Evolutionary conservation across 1,140 invertebrate genomes (phyloP).

Genomic region (Apis cerana): DNA sequence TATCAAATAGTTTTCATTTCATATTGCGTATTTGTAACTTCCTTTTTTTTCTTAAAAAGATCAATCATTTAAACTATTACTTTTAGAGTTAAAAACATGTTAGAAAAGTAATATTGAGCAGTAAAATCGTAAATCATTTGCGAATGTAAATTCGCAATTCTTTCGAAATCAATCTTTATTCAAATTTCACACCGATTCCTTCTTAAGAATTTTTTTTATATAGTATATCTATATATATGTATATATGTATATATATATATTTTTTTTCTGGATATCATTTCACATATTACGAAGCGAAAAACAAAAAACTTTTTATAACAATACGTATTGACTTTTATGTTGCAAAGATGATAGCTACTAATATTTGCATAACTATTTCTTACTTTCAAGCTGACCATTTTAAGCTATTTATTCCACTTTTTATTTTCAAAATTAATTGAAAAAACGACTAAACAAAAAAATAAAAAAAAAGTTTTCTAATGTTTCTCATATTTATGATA

Average conservation of each 20-base stretch:
- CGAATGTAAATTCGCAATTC: neutral
- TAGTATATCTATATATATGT: too few relatives aligned
- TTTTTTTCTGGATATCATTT: neutral
- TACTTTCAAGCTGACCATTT: neutral
- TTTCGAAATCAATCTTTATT: neutral
- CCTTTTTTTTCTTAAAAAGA: neutral
- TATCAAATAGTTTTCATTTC: neutral
- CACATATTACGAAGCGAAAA: neutral
- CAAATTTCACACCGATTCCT: neutral
- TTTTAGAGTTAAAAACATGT: conserved; percentile 5
- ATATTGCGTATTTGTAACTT: too few relatives aligned
- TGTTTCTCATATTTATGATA: too few relatives aligned
- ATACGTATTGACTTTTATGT: neutral
- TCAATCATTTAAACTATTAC: neutral
- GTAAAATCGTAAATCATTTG: neutral
- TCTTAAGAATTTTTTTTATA: neutral
- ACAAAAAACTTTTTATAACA: neutral
- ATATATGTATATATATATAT: neutral
- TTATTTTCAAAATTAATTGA: conserved; percentile 33
- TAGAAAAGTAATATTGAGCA: conserved; percentile 39
- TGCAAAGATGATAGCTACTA: neutral
- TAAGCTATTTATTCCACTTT: neutral
- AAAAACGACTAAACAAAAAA: too few relatives aligned
- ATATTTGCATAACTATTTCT: conserved; percentile 23
- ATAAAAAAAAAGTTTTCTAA: too few relatives aligned